These are phyloP conservation scores for Drosophila bocqueti DNA, from an alignment of 1,140 invertebrate species.

Conservation along the genomic window DNA sequence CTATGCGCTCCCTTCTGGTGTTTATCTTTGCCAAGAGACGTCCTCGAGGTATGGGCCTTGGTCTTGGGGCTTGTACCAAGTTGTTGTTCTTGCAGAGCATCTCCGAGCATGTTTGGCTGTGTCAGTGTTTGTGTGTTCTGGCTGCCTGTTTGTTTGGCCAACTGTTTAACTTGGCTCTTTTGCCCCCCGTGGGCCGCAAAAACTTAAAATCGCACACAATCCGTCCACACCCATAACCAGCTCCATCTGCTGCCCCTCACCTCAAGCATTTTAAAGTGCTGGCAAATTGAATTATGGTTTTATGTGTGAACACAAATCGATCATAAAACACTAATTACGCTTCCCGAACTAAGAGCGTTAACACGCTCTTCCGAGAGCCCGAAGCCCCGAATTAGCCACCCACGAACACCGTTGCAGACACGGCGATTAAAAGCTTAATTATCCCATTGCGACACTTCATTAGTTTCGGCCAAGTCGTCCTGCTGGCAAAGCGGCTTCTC, in stretches of 20 bases:
- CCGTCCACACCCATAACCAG: not conserved
- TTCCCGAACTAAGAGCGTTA: conserved; percentile 58
- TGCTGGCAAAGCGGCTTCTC: conserved; percentile 38
- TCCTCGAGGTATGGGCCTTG: conserved; percentile 4
- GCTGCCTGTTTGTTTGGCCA: conserved; percentile 59
- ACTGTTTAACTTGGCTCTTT: conserved; percentile 76
- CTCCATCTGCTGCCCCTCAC: not conserved
- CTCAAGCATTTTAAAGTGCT: conserved; percentile 49
- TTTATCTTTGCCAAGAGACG: conserved; percentile 69
- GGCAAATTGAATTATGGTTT: conserved; percentile 76
- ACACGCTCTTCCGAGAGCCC: conserved; percentile 44
- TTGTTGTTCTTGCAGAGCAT: conserved; percentile 52
- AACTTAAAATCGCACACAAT: conserved; percentile 55
- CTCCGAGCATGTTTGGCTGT: conserved; percentile 35
- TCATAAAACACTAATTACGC: conserved; percentile 82
- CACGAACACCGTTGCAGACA: conserved; percentile 50
- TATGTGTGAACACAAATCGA: conserved; percentile 77
- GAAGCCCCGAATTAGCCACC: conserved; percentile 29
- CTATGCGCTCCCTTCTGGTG: conserved; percentile 7
- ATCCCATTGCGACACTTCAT: conserved; percentile 83
- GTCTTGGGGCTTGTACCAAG: conserved; percentile 16
- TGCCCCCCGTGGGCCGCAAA: conserved; percentile 42
- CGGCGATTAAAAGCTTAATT: conserved; percentile 81
- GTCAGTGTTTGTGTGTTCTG: conserved; percentile 62
- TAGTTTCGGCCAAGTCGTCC: conserved; percentile 70